Evolutionary conservation across 2,888 invertebrate species (phyloP), one percentile per base, ranked within the genome.

Genomic region (Colletes collaris): DNA sequence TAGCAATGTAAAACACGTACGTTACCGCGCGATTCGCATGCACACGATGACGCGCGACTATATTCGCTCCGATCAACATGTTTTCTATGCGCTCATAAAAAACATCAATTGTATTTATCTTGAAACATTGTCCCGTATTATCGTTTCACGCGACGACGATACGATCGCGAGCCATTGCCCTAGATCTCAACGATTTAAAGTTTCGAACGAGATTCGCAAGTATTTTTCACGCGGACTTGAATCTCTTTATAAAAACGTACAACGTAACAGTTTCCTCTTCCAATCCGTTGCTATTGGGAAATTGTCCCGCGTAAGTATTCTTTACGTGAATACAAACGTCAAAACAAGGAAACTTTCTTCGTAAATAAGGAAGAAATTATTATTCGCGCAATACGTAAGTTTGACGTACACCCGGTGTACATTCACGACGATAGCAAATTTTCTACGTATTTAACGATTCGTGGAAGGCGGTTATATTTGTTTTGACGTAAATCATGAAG

Each of bases 51-150:
- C 66, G 73, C 71, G 72, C 58, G 19, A 79, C 50, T 49, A 69
- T 72, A 71, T 44, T 71, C 55, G 19, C 27, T 13, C 63, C 49
- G 37, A 72, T 84, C 62, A 72, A 72, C 50, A 53, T 69, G 73
- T 64, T 79, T 69, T 65, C 37, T 50, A 16, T n/a, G 56, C 7
- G 13, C 11, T 50, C 35, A n/a, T 52, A 49, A 67, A 16, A 67
- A 67, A 46, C 59, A 40, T 4, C 40, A 62, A 46, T 62, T 67
- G 35, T 27, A n/a, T 55, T 80, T 37, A 44, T 56, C 13, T 44
- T 13, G 56, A 2, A 50, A 66, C 37, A 55, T 10, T 8, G 46
- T 19, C 4, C 44, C 44, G 53, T 8, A 56, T 44, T 13, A 13
- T 44, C n/a, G 16, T 35, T 56, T 27, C 5, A n/a, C 10, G 4